These are phyloP conservation scores for Trypoxylon attenuatum DNA, from an alignment of 2,888 invertebrate species.

Conservation along the genomic window DNA sequence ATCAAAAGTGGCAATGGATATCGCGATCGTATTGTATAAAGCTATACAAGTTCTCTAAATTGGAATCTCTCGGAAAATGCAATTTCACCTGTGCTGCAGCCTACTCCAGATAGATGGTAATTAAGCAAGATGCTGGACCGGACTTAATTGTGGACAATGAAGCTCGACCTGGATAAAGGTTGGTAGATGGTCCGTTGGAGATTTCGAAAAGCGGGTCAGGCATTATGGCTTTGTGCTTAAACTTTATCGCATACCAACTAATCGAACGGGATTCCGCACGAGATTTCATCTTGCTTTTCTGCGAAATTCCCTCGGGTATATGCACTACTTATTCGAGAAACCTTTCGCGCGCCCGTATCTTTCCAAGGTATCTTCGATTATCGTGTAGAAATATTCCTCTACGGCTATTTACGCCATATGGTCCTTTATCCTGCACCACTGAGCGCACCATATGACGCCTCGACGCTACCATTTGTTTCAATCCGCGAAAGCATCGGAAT, in stretches of 20 bases:
- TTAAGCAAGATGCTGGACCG: constrained; percentile 50
- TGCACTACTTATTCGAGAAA: too few species aligned
- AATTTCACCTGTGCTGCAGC: not conserved
- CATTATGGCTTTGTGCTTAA: not conserved
- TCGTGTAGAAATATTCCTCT: too few species aligned
- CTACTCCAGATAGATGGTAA: constrained; percentile 31
- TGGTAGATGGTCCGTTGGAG: not conserved
- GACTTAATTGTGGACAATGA: constrained; percentile 37
- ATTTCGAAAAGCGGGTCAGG: constrained; percentile 23
- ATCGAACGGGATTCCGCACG: not conserved
- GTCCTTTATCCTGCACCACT: constrained; percentile 1
- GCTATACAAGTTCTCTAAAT: not conserved
- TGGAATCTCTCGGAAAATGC: not conserved
- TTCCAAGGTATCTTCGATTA: too few species aligned
- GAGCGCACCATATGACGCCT: not conserved
- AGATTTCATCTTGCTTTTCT: not conserved
- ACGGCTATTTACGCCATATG: not conserved
- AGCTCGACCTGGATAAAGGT: not conserved
- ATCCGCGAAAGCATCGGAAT: not conserved
- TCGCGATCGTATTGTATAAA: not conserved
- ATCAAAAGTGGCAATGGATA: not conserved
- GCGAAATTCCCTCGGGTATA: too few species aligned
- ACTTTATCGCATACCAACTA: constrained; percentile 21
- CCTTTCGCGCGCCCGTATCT: too few species aligned
- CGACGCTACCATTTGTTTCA: not conserved